Base-by-base conservation (phyloP, 2,113 vertebrate species). In the Proteles cristata region DNA sequence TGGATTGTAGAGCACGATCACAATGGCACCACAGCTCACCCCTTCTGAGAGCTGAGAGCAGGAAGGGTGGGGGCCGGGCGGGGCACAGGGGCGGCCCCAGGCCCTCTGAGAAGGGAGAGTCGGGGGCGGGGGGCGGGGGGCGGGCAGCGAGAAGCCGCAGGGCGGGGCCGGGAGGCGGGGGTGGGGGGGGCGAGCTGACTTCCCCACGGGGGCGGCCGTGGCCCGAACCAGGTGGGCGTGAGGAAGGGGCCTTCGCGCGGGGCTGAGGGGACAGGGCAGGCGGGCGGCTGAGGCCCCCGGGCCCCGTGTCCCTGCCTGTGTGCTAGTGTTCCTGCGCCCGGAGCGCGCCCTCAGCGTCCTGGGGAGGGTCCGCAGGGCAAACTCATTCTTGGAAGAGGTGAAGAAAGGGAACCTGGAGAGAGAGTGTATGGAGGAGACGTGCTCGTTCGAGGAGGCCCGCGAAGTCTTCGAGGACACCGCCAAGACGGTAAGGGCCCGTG, bases 401-500 rank as follows among this genome's bases (percentile, higher is more conserved):
- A 99, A 98, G 88, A 1, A 98, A 91, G 99, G 99, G 10, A 99
- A 99, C 96, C 98, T 99, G 90, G 99, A 99, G 98, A 98, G 99
- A n/a, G 99, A 99, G 88, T 99, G 99, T 79, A 0, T 93, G 1
- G 99, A 99, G 95, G 99, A 99, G 96, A 96, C 96, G 4, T 99
- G 99, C 63, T 96, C 98, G 0, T 99, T 98, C 3, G 99, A 99
- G 94, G 99, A 99, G 97, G 99, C 99, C 2, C 98, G 99, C 0
- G 99, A 99, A 85, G 99, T 99, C 19, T 99, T 99, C 26, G 99
- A 99, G 97, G 55, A 99, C 33, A 0, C 10, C 0, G 97, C 98
- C 2, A 98, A 98, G 98, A 99, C 99, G 55, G 99, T 99, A 99
- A 98, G 98, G 53, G 88, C 19, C 1, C 33, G 35, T 8, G 26